These are phyloP conservation scores for Brachyptera risi DNA, from an alignment of 2,888 invertebrate species.

Conservation along the genomic window DNA sequence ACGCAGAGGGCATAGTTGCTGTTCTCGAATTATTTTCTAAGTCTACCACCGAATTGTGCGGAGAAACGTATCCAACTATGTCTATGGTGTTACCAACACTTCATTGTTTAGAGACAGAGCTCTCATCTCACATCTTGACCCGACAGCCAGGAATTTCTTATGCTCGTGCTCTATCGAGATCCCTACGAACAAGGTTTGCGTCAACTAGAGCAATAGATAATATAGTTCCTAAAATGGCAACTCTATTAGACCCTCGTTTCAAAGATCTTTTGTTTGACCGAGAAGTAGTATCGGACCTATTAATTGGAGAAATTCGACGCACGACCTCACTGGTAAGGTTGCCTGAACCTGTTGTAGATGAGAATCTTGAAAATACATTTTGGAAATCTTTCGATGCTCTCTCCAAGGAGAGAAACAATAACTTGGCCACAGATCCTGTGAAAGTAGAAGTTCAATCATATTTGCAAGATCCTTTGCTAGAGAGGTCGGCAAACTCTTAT, in stretches of 20 bases:
- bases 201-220: not conserved
- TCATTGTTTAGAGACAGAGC: not conserved
- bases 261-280: conserved; percentile 3
- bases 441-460: conserved; percentile 6
- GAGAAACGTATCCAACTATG: conserved; percentile 7
- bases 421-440: not conserved
- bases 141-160: not conserved
- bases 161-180: not conserved
- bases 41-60: conserved; percentile 1
- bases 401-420: not conserved
- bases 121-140: not conserved
- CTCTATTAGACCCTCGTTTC: conserved; percentile 17
- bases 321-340: too few species aligned
- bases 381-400: not conserved
- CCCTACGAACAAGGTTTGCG: not conserved
- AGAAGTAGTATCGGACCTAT: not conserved
- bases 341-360: not conserved
- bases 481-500: conserved; percentile 35
- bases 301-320: too few species aligned
- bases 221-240: not conserved
- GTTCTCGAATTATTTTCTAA: not conserved
- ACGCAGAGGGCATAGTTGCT: not conserved
- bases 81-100: conserved; percentile 10
- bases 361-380: not conserved
- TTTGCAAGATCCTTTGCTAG: conserved; percentile 30